Conservation (phyloP, 2,797 vertebrate species). For the Sebastolobus alascanus region DNA sequence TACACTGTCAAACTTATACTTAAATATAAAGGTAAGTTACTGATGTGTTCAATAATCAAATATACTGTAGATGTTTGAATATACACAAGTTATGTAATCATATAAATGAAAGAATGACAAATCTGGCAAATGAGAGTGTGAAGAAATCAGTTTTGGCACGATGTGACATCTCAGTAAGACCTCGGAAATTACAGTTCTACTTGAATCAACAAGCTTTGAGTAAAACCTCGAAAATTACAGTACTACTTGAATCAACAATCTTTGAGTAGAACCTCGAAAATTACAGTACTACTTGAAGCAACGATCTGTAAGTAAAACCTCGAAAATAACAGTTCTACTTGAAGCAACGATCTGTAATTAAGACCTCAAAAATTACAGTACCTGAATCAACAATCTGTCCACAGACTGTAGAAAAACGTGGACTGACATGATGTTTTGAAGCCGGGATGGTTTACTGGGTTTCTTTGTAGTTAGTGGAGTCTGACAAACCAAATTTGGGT, state of each 20-base stretch:
- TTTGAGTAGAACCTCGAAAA: no score
- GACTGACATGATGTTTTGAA: not conserved
- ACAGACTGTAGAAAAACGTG: not conserved
- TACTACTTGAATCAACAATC: no score
- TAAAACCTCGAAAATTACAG: no score
- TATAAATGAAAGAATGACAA: not conserved
- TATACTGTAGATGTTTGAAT: not conserved
- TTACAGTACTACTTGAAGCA: no score
- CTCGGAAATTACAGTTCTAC: no score
- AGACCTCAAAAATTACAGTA: no score
- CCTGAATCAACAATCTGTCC: not conserved
- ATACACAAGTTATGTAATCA: not conserved
- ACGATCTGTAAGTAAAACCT: no score
- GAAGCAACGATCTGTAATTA: no score
- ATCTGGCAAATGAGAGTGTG: not conserved
- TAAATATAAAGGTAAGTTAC: not conserved
- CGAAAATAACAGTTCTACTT: no score
- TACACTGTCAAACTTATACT: not conserved
- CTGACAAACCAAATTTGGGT: slow-evolving; percentile 2
- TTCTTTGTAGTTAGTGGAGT: not conserved
- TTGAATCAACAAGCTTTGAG: no score
- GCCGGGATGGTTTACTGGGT: not conserved
- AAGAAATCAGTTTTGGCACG: not conserved
- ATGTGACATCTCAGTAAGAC: no score
- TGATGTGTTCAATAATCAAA: not conserved